Percentiles rank a stretch among this genome's conserved stretches.
phyloP scores from a whole-genome alignment of 2,113 vertebrate species.

The Heterochromis multidens region DNA sequence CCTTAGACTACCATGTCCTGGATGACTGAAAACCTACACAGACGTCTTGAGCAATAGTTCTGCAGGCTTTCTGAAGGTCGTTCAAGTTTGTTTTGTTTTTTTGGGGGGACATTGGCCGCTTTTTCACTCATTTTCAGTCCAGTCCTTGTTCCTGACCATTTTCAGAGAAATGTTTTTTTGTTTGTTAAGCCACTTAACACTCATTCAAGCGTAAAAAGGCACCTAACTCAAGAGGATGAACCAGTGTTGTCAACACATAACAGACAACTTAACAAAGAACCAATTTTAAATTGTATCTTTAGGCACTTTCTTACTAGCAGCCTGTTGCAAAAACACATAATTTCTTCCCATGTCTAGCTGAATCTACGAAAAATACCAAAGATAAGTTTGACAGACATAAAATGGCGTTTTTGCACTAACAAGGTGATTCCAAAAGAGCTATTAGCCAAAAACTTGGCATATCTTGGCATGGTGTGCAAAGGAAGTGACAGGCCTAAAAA shows the following conservation, averaged over 20 bases:
- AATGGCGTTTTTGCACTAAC: neutral
- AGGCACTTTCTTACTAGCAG: neutral
- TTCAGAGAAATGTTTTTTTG: neutral
- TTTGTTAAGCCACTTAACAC: neutral
- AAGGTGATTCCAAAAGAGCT: neutral
- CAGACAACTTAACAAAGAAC: neutral
- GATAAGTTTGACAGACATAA: neutral
- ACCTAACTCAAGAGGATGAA: neutral
- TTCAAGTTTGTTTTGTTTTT: neutral
- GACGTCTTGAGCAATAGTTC: too few relatives aligned
- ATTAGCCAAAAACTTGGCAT: neutral
- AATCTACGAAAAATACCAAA: neutral
- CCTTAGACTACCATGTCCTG: too few relatives aligned
- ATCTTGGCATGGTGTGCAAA: neutral
- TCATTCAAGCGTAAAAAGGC: neutral
- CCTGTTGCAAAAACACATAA: neutral
- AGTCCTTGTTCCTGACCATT: fast-evolving
- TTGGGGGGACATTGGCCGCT: neutral
- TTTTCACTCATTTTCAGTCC: neutral
- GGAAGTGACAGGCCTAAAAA: neutral
- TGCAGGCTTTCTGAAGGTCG: neutral
- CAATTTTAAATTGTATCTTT: neutral
- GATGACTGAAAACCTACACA: too few relatives aligned
- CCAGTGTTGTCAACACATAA: neutral
- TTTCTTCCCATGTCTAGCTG: neutral